Percentiles rank a stretch among this genome's conserved stretches.
Evolutionary conservation across 2,888 invertebrate species (phyloP).

Genomic region (Acrobasis suavella): DNA sequence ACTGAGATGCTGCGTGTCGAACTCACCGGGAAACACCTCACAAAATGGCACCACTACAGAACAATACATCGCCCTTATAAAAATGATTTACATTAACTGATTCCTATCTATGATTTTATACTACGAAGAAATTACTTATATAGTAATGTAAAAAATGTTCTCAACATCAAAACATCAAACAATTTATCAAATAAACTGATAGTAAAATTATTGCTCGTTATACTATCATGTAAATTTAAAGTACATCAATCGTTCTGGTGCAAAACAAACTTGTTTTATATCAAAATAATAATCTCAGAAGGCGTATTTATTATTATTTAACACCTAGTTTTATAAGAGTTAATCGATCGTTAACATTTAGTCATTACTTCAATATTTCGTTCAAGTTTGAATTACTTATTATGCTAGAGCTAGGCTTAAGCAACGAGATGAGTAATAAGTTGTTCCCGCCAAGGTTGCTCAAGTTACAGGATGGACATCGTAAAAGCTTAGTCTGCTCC

Average conservation of each 20-base stretch:
- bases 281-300: conserved; percentile 56
- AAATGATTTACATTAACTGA: conserved; percentile 58
- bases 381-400: conserved; percentile 62
- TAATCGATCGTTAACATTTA: conserved; percentile 50
- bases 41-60: conserved; percentile 73
- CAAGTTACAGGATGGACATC: conserved; percentile 44
- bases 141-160: conserved; percentile 60
- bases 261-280: conserved; percentile 19
- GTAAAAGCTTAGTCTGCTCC: conserved; percentile 40
- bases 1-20: conserved; percentile 25
- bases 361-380: conserved; percentile 59
- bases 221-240: conserved; percentile 49
- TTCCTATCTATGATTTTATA: conserved; percentile 62
- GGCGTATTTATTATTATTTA: conserved; percentile 56
- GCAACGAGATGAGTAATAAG: conserved; percentile 59
- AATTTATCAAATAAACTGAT: conserved; percentile 52
- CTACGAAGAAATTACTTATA: conserved; percentile 63
- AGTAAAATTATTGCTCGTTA: conserved; percentile 61
- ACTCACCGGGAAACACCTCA: conserved; percentile 49
- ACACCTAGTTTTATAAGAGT: conserved; percentile 63
- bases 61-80: conserved; percentile 56
- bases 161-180: conserved; percentile 58
- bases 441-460: conserved; percentile 66
- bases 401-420: conserved; percentile 61
- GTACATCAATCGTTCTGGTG: conserved; percentile 41